A percentile compares a stretch with the other conserved stretches of the same genome.
Conservation (phyloP, 2,888 invertebrate genomes). For the Eilema caniola region DNA sequence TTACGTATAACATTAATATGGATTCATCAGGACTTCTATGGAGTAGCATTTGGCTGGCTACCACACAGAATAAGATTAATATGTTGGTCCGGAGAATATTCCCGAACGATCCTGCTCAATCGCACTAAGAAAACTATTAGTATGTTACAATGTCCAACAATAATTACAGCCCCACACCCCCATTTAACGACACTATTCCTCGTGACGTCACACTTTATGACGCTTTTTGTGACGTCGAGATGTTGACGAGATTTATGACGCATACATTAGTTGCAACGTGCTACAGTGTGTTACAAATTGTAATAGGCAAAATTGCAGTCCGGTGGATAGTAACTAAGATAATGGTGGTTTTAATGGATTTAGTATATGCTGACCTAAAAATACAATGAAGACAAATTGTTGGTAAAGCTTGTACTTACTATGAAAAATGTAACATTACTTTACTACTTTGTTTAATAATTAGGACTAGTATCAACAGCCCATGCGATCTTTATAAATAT, state of each 20-base stretch:
- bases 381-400: background rate
- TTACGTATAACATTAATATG: too few relatives aligned
- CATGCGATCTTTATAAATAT: too few relatives aligned
- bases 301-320: slow-evolving; percentile 9
- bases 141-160: slow-evolving; percentile 11
- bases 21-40: too few relatives aligned
- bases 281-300: slow-evolving; percentile 18
- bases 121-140: background rate
- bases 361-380: background rate
- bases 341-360: background rate
- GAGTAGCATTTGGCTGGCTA: too few relatives aligned
- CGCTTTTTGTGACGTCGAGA: slow-evolving; percentile 21
- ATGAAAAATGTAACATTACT: too few relatives aligned
- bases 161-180: too few relatives aligned
- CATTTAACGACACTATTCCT: slow-evolving; percentile 9
- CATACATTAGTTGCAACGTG: slow-evolving; percentile 19
- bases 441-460: too few relatives aligned
- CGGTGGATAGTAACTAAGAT: slow-evolving; percentile 10
- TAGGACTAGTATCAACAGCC: too few relatives aligned
- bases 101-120: background rate
- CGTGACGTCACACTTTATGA: slow-evolving; percentile 19
- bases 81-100: background rate
- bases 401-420: background rate
- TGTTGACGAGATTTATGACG: slow-evolving; percentile 22
- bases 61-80: too few relatives aligned